Percentiles rank a stretch among this genome's conserved stretches.
Conservation (phyloP, 2,113 vertebrate genomes). For the Poicephalus meyeri region DNA sequence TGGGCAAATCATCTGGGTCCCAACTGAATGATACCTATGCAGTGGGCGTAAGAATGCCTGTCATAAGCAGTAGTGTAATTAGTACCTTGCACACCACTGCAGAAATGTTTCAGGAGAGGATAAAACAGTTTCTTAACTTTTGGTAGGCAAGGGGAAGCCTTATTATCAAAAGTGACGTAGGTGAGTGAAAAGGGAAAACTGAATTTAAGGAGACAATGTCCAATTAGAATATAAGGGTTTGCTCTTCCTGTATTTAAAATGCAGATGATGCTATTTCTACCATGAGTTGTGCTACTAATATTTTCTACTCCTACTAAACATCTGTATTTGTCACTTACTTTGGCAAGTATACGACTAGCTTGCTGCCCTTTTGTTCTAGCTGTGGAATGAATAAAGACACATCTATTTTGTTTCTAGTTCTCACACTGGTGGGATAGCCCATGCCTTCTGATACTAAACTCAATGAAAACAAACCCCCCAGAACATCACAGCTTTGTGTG, state of each 20-base stretch:
- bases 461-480: background rate
- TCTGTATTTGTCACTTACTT: background rate
- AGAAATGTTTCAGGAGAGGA: background rate
- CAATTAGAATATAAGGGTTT: background rate
- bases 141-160: background rate
- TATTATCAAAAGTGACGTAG: background rate
- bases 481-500: background rate
- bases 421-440: background rate
- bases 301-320: background rate
- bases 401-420: background rate
- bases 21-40: constrained; percentile 15
- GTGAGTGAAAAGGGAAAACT: background rate
- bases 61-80: background rate
- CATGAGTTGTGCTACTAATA: background rate
- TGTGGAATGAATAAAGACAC: background rate
- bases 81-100: background rate
- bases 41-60: background rate
- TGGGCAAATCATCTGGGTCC: constrained; percentile 18
- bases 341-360: background rate
- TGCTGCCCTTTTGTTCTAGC: background rate
- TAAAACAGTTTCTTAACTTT: background rate
- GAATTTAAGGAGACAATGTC: background rate
- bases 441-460: background rate
- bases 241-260: background rate
- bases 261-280: background rate